Conservation (phyloP, 2,888 invertebrate species). For the Andrena minutula region DNA sequence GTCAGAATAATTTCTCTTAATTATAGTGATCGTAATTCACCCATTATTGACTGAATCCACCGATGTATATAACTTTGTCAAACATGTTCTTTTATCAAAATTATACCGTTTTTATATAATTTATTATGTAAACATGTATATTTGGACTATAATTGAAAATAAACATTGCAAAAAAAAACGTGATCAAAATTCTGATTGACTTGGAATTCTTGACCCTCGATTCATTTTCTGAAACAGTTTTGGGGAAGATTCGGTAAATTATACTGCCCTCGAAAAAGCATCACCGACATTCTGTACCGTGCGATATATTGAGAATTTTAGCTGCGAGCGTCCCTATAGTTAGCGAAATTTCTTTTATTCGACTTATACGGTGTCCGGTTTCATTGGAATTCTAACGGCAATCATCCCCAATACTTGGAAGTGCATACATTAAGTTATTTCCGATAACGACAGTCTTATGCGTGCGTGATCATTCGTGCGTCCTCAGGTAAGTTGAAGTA, state of each 20-base stretch:
- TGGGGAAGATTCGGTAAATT: conserved; percentile 81
- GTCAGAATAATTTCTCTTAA: conserved; percentile 72
- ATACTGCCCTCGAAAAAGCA: conserved; percentile 37
- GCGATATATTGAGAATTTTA: conserved; percentile 17
- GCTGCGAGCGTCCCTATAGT: conserved; percentile 76
- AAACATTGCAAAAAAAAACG: conserved; percentile 82
- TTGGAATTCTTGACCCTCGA: conserved; percentile 80
- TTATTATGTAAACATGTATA: conserved; percentile 85
- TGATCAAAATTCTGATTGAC: conserved; percentile 79
- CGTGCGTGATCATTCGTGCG: conserved; percentile 23
- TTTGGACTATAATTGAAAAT: conserved; percentile 84
- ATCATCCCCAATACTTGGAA: conserved; percentile 83
- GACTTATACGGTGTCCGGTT: conserved; percentile 37
- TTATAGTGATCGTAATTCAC: conserved; percentile 70
- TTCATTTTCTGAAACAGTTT: conserved; percentile 84
- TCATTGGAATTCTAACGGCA: conserved; percentile 69
- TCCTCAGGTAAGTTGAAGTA: conserved; percentile 65
- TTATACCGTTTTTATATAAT: conserved; percentile 84
- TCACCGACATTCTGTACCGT: conserved; percentile 24
- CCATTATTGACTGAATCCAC: conserved; percentile 80
- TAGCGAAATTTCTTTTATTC: conserved; percentile 62
- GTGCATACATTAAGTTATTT: conserved; percentile 53
- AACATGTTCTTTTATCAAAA: conserved; percentile 82
- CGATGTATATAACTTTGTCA: conserved; percentile 83
- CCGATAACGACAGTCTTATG: conserved; percentile 37